A percentile compares a stretch with the other conserved stretches of the same genome.
Conservation (phyloP, 2,113 vertebrate genomes). For the Colius striatus region DNA sequence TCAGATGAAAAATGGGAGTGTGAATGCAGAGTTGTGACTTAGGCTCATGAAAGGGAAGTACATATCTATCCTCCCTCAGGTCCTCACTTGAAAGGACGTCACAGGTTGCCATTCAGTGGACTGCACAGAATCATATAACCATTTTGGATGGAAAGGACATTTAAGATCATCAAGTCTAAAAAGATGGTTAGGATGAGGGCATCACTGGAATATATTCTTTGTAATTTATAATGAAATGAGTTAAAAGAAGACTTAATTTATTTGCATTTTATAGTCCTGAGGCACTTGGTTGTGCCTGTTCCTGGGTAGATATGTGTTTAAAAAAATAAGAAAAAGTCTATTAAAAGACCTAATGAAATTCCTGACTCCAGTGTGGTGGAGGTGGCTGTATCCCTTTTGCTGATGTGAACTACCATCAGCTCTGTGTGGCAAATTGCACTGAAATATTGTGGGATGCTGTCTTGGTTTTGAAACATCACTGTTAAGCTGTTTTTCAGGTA, state of each 20-base stretch:
- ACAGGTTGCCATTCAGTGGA: neutral
- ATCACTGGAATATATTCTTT: neutral
- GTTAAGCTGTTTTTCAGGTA: neutral
- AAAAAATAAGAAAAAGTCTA: neutral
- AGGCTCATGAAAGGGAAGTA: neutral
- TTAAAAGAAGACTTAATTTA: neutral
- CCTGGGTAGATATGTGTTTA: neutral
- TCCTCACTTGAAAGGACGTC: neutral
- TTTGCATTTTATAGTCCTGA: neutral
- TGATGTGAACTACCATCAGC: neutral
- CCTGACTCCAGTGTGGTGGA: neutral
- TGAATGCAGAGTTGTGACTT: neutral
- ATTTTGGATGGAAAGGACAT: too few species aligned
- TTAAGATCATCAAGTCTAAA: too few species aligned
- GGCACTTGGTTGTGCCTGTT: neutral
- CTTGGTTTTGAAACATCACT: neutral
- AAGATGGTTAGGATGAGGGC: neutral
- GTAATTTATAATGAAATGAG: neutral
- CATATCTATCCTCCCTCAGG: neutral
- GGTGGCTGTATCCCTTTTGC: neutral
- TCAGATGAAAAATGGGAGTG: neutral
- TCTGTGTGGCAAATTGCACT: neutral
- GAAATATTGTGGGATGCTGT: neutral
- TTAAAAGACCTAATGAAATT: neutral
- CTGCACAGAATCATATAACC: fast-evolving